A percentile compares a stretch with the other conserved stretches of the same genome.
These are phyloP conservation scores for Orestias chungarensis DNA, from an alignment of 2,797 vertebrate genomes.

Conservation along the genomic window DNA sequence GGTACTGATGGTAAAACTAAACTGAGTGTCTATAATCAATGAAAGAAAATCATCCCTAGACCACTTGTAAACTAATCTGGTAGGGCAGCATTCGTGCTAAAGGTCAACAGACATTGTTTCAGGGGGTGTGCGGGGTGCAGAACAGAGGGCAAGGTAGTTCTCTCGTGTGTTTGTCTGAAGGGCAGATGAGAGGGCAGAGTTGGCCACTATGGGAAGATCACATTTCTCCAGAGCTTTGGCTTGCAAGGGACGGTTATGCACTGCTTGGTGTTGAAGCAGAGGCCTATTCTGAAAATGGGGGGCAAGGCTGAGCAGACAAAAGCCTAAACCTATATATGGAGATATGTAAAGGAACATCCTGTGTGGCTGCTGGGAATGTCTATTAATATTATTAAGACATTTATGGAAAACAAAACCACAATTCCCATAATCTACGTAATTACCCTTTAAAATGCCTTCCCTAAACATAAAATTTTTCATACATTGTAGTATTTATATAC, in stretches of 20 bases:
- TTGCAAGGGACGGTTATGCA: slow-evolving; percentile 54
- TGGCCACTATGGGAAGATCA: slow-evolving; percentile 73
- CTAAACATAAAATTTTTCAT: neutral
- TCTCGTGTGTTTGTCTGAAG: slow-evolving; percentile 71
- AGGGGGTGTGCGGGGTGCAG: slow-evolving; percentile 72
- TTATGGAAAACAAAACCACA: neutral
- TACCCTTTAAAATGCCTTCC: neutral
- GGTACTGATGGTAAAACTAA: slow-evolving; percentile 33
- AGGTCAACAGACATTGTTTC: slow-evolving; percentile 82
- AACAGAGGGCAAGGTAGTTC: slow-evolving; percentile 56
- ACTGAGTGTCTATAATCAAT: slow-evolving; percentile 62
- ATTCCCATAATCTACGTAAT: slow-evolving; percentile 11
- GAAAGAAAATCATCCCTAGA: slow-evolving; percentile 66
- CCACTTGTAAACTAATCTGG: slow-evolving; percentile 80
- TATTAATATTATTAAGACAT: neutral
- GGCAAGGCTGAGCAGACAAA: slow-evolving; percentile 22
- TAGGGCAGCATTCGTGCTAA: slow-evolving; percentile 75
- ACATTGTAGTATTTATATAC: too few relatives aligned
- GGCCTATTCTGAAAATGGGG: slow-evolving; percentile 38
- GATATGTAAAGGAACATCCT: slow-evolving; percentile 7
- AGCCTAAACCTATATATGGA: slow-evolving; percentile 34
- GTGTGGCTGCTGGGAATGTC: neutral
- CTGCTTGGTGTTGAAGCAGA: slow-evolving; percentile 32
- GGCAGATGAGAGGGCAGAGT: slow-evolving; percentile 74
- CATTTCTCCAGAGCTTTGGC: slow-evolving; percentile 77